Conservation (phyloP, 2,888 invertebrate genomes). For the Sisyra nigra region DNA sequence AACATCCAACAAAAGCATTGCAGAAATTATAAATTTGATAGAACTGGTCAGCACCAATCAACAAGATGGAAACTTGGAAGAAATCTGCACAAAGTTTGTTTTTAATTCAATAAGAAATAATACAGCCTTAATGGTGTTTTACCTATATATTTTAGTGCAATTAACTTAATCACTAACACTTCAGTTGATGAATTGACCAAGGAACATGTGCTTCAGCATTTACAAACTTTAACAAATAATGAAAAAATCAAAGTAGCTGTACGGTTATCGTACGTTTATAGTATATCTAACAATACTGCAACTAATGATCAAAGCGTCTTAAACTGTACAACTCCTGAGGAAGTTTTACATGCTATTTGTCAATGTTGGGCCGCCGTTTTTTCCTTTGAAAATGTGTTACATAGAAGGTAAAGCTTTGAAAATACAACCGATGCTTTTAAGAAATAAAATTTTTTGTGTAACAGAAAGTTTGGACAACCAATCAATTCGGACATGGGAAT, state of each 20-base stretch:
- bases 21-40: constrained; percentile 18
- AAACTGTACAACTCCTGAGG: constrained; percentile 38
- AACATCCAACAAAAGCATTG: constrained; percentile 27
- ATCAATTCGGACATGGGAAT: constrained; percentile 57
- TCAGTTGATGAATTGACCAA: constrained; percentile 27
- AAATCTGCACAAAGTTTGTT: constrained; percentile 31
- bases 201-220: constrained; percentile 21
- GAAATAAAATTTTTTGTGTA: too few species aligned
- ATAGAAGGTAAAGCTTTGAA: constrained; percentile 43
- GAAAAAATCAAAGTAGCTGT: constrained; percentile 39
- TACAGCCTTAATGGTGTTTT: neutral
- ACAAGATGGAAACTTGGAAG: constrained; percentile 30
- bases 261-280: constrained; percentile 60
- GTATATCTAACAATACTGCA: constrained; percentile 59
- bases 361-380: constrained; percentile 76
- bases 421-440: too few species aligned
- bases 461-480: constrained; percentile 57
- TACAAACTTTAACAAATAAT: constrained; percentile 19
- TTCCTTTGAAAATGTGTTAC: constrained; percentile 57
- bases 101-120: neutral
- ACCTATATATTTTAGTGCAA: constrained; percentile 19
- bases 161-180: constrained; percentile 15
- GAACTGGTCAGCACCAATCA: constrained; percentile 34
- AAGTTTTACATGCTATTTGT: constrained; percentile 39
- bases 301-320: constrained; percentile 75